These are phyloP conservation scores for Formica aserva DNA, from an alignment of 2,888 invertebrate species.

Conservation along the genomic window DNA sequence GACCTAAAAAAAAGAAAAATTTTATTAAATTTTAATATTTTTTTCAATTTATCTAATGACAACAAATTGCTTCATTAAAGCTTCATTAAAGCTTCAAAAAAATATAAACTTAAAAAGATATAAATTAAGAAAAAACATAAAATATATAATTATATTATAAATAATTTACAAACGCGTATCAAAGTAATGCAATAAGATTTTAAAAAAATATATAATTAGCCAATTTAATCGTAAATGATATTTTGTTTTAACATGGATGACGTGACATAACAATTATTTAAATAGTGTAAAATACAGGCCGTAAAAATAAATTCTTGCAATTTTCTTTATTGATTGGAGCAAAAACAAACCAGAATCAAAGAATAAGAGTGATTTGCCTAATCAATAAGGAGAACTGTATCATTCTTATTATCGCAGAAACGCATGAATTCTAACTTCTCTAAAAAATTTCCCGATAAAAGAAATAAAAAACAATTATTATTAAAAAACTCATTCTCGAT, in stretches of 20 bases:
- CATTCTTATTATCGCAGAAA: not conserved
- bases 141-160: constrained; percentile 7
- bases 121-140: not conserved
- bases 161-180: not conserved
- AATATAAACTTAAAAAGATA: not conserved
- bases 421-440: not conserved
- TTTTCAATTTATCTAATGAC: not conserved
- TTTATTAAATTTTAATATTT: not conserved
- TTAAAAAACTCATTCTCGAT: not conserved
- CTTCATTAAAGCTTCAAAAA: not conserved
- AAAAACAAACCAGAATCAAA: not conserved
- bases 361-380: not conserved
- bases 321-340: not conserved
- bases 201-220: not conserved
- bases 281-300: not conserved
- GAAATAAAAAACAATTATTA: not conserved
- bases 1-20: not conserved
- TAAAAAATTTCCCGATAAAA: not conserved
- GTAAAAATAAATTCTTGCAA: not conserved
- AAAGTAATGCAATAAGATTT: not conserved
- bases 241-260: not conserved
- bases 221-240: not conserved
- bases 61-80: not conserved
- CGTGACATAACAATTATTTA: not conserved
- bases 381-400: not conserved